phyloP scores from a whole-genome alignment of 2,113 vertebrate species.

The Mohoua ochrocephala region DNA sequence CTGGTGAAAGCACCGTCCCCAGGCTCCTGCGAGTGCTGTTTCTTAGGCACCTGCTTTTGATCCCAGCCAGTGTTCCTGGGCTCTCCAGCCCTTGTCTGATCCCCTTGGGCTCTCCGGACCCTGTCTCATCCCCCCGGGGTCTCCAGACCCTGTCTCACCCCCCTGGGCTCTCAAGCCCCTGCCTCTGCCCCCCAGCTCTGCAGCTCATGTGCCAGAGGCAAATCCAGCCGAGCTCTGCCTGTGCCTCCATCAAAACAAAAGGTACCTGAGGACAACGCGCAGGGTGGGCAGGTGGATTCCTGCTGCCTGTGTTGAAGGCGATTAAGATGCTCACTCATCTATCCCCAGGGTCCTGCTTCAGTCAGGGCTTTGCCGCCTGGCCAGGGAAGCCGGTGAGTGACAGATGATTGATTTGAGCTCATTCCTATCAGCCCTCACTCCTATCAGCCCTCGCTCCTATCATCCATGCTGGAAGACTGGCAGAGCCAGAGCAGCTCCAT shows the following conservation, averaged over 20 bases:
- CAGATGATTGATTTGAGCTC: neutral
- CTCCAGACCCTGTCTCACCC: neutral
- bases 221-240: neutral
- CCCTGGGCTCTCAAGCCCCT: too few species aligned
- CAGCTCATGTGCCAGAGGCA: neutral
- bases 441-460: neutral
- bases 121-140: too few species aligned
- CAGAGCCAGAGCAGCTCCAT: neutral
- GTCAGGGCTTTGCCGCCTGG: neutral
- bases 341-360: neutral
- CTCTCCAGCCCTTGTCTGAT: neutral
- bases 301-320: neutral
- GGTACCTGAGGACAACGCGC: fast-evolving
- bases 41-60: neutral
- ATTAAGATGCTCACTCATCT: neutral
- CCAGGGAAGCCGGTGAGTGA: neutral
- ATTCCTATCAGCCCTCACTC: neutral
- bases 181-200: neutral
- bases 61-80: too few species aligned
- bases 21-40: neutral
- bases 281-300: neutral
- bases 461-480: neutral
- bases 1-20: neutral
- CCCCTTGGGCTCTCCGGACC: neutral
- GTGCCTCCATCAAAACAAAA: neutral